These are phyloP conservation scores for Phalacrocorax aristotelis DNA, from an alignment of 2,113 vertebrate species.

Conservation along the genomic window DNA sequence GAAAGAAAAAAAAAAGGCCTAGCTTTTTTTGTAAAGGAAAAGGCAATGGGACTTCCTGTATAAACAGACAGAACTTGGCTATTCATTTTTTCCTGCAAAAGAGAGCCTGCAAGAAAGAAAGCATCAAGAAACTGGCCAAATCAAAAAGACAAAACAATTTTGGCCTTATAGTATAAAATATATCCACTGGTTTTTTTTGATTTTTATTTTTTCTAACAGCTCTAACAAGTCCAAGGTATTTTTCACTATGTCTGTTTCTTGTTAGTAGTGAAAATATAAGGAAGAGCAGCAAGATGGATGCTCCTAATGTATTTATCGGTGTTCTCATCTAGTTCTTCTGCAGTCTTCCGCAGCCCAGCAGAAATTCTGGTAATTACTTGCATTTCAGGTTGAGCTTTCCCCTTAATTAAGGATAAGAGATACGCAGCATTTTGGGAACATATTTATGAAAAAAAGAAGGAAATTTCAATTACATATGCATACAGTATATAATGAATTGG, in stretches of 20 bases:
- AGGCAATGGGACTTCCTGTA: not conserved
- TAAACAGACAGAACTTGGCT: not conserved
- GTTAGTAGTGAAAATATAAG: not conserved
- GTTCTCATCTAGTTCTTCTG: not conserved
- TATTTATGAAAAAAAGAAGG: constrained; percentile 1
- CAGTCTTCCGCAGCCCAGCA: not conserved
- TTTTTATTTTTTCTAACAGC: not conserved
- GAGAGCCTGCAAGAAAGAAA: not conserved
- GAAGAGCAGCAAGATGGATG: not conserved
- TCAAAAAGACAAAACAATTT: not conserved
- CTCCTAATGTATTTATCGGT: not conserved
- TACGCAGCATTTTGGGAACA: not conserved
- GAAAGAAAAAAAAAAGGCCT: not conserved
- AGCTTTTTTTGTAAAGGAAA: not conserved
- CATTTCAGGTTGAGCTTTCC: not conserved
- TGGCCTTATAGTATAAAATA: not conserved
- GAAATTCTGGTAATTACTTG: constrained; percentile 8
- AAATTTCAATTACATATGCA: not conserved
- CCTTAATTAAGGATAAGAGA: constrained; percentile 40
- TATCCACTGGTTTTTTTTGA: not conserved
- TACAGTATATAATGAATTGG: not conserved
- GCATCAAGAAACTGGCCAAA: not conserved
- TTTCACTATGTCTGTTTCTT: not conserved
- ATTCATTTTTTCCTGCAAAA: not conserved
- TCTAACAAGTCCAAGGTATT: not conserved